Conservation (phyloP, 2,113 vertebrate genomes). For the Pogona vitticeps region DNA sequence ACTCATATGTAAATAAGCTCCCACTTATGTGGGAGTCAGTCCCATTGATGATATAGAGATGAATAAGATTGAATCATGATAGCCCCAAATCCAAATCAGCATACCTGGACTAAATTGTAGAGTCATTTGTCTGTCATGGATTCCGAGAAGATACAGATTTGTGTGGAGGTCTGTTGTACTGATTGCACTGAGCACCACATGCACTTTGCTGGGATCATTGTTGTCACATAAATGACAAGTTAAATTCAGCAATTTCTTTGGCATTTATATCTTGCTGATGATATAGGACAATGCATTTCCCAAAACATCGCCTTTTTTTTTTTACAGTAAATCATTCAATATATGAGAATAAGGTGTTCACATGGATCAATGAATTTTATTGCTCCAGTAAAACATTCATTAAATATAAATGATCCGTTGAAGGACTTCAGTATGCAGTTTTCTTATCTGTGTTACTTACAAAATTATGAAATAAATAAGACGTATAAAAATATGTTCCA, state of each 20-base stretch:
- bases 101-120: background rate
- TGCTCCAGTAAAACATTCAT: constrained; percentile 5
- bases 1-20: background rate
- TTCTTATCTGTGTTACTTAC: background rate
- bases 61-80: background rate
- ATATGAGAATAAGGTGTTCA: background rate
- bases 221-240: background rate
- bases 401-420: constrained; percentile 40
- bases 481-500: background rate
- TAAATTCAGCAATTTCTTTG: background rate
- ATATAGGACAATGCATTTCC: constrained; percentile 1
- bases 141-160: background rate
- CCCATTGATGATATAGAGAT: background rate
- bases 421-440: constrained; percentile 16
- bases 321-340: background rate
- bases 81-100: background rate
- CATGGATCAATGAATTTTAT: constrained; percentile 16
- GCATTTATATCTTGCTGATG: background rate
- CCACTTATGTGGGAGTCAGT: background rate
- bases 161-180: background rate
- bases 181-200: background rate
- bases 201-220: background rate
- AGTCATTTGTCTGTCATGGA: background rate
- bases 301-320: background rate
- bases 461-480: constrained; percentile 26